Evolutionary conservation across 1,140 invertebrate genomes (phyloP).

Genomic region (Eciton burchellii): DNA sequence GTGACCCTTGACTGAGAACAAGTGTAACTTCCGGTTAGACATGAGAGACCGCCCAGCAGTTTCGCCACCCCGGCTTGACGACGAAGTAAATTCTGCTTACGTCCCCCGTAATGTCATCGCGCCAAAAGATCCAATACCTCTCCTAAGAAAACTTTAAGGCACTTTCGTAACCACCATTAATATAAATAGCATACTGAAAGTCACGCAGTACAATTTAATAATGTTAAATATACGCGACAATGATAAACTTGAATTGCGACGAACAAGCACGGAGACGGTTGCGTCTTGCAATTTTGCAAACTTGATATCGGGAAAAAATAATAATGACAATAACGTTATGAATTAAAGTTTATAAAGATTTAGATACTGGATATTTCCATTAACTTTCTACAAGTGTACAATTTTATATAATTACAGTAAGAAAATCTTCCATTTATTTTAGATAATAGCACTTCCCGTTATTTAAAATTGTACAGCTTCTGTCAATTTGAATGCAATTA

Average conservation of each 20-base stretch:
- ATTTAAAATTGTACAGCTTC: too few relatives aligned
- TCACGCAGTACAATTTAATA: conserved; percentile 42
- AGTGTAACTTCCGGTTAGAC: conserved; percentile 70
- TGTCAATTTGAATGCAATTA: neutral
- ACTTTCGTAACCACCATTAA: conserved; percentile 38
- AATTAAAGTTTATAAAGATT: neutral
- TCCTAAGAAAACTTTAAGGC: conserved; percentile 42
- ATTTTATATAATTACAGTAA: neutral
- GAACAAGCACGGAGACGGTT: conserved; percentile 9
- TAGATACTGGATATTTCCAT: neutral
- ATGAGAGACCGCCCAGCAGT: conserved; percentile 59
- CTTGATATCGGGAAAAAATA: neutral
- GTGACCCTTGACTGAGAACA: conserved; percentile 51
- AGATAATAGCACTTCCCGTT: neutral
- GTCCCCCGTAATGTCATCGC: conserved; percentile 29
- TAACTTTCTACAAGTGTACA: neutral
- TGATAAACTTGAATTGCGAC: conserved; percentile 2
- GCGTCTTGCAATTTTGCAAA: neutral
- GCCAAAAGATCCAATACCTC: conserved; percentile 30
- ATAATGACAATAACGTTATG: neutral
- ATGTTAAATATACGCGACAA: conserved; percentile 19
- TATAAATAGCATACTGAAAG: conserved; percentile 39
- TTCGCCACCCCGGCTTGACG: conserved; percentile 53
- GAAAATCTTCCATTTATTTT: neutral
- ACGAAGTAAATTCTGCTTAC: conserved; percentile 67